phyloP scores from a whole-genome alignment of 2,888 invertebrate genomes.

The Thysanoteuthis rhombus region DNA sequence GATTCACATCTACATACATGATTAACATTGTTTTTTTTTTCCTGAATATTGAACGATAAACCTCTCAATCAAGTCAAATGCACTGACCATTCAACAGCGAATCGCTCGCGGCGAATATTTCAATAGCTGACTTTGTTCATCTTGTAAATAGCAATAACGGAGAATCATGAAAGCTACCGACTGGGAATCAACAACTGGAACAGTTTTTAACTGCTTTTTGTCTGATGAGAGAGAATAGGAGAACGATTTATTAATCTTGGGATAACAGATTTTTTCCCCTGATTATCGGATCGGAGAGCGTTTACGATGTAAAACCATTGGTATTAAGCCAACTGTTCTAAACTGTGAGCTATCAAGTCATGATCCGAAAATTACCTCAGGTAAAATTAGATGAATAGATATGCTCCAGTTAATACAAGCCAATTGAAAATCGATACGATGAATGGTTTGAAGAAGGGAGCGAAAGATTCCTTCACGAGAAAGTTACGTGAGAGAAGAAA shows the following conservation, averaged over 20 bases:
- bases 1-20: too few species aligned
- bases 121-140: too few species aligned
- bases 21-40: too few species aligned
- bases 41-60: neutral
- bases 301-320: neutral
- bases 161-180: too few species aligned
- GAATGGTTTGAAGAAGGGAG: neutral
- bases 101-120: too few species aligned
- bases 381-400: neutral
- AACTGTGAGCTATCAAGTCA: neutral
- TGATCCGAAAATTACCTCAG: neutral
- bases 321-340: neutral
- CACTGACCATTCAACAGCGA: neutral
- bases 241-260: neutral
- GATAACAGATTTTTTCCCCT: neutral
- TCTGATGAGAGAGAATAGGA: neutral
- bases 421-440: neutral
- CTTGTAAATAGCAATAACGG: too few species aligned
- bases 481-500: too few species aligned
- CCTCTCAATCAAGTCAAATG: neutral
- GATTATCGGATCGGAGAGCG: neutral
- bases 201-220: neutral
- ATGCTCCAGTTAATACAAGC: neutral
- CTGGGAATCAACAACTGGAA: too few species aligned
- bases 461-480: too few species aligned